Evolutionary conservation across 1,140 invertebrate species (phyloP).

Genomic region (Trichonephila clavipes): DNA sequence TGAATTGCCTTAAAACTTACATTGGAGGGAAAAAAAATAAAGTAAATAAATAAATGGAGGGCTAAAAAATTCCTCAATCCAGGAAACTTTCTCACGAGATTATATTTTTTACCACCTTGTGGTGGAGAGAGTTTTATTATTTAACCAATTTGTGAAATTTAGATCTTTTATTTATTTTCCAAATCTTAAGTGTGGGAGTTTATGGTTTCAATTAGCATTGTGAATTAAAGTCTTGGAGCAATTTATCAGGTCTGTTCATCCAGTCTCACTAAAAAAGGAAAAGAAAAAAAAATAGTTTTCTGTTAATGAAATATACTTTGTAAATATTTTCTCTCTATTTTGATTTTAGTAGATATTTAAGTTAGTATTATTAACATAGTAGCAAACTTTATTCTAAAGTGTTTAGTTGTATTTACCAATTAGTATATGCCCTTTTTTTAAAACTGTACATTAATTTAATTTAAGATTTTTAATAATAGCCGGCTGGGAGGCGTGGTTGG

Average conservation of each 20-base stretch:
- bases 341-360: no score
- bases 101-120: not conserved
- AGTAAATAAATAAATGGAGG: not conserved
- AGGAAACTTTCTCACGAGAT: slow-evolving; percentile 12
- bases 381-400: no score
- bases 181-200: not conserved
- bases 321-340: no score
- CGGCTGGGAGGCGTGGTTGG: no score
- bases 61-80: not conserved
- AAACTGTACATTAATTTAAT: no score
- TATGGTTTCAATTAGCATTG: slow-evolving; percentile 47
- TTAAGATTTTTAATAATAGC: no score
- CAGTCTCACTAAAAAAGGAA: no score
- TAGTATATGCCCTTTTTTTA: no score
- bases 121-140: slow-evolving; percentile 22
- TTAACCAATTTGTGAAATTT: slow-evolving; percentile 33
- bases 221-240: not conserved
- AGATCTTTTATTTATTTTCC: slow-evolving; percentile 10
- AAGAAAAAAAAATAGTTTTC: no score
- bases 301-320: no score
- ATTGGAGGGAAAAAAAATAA: slow-evolving; percentile 1
- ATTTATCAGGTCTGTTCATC: not conserved
- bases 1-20: slow-evolving; percentile 61
- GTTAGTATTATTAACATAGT: no score
- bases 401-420: no score